phyloP scores from a whole-genome alignment of 2,113 vertebrate species.

The Scomber colias region DNA sequence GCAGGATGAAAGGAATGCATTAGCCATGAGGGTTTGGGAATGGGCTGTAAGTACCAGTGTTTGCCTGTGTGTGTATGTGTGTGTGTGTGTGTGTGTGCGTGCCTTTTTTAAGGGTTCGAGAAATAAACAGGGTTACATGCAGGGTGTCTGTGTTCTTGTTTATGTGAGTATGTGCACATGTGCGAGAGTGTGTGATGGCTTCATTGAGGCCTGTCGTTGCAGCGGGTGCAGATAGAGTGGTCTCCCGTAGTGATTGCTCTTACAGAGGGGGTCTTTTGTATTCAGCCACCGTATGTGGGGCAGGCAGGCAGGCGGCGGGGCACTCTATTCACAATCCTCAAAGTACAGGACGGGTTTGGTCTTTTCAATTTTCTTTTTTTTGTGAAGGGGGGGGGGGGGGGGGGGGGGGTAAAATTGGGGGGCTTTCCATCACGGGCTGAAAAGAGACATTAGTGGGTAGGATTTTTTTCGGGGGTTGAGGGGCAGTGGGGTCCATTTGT shows the following conservation, averaged over 20 bases:
- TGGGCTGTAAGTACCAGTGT: conserved; percentile 5
- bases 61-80: conserved; percentile 15
- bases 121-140: conserved; percentile 41
- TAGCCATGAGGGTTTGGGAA: conserved; percentile 46
- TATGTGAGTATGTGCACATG: conserved; percentile 25
- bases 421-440: conserved; percentile 55
- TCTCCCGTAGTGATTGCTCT: conserved; percentile 72
- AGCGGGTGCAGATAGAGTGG: conserved; percentile 67
- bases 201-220: conserved; percentile 68
- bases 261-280: conserved; percentile 78
- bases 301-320: conserved; percentile 71
- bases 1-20: conserved; percentile 73
- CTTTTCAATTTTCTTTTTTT: conserved; percentile 56
- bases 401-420: conserved; percentile 21
- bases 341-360: conserved; percentile 75
- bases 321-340: conserved; percentile 73
- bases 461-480: background rate
- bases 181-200: conserved; percentile 58
- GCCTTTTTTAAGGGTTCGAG: background rate
- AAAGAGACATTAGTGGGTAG: conserved; percentile 46
- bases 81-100: conserved; percentile 27
- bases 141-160: conserved; percentile 54
- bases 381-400: background rate
- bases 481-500: conserved; percentile 13
- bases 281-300: conserved; percentile 76